A percentile compares a stretch with the other conserved stretches of the same genome.
phyloP scores from a whole-genome alignment of 2,797 vertebrate genomes.

The Acanthopagrus latus region DNA sequence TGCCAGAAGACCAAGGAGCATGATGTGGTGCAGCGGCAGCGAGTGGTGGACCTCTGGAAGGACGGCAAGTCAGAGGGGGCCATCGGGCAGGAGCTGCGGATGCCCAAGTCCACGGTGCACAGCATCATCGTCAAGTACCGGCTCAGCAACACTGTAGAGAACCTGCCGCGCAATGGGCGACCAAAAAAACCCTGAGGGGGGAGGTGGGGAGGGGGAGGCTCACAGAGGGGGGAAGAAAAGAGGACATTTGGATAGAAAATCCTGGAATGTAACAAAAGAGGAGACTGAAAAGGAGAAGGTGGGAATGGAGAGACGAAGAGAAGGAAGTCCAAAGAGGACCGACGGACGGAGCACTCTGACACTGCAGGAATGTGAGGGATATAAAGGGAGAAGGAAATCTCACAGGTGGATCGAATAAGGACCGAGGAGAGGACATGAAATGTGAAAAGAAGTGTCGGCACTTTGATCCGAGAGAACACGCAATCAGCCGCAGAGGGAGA shows the following conservation, averaged over 20 bases:
- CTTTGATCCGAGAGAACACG: conserved; percentile 70
- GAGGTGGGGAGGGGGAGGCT: not conserved
- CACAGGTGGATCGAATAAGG: conserved; percentile 19
- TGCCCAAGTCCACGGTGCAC: conserved; percentile 90
- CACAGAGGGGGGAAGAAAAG: not conserved
- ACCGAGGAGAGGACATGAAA: conserved; percentile 36
- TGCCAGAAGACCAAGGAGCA: conserved; percentile 91
- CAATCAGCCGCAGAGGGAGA: conserved; percentile 53
- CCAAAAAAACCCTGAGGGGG: conserved; percentile 86
- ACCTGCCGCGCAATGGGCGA: conserved; percentile 87
- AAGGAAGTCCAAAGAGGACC: conserved; percentile 43
- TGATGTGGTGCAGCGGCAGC: conserved; percentile 88
- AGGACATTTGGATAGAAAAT: conserved; percentile 15
- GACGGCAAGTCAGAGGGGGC: conserved; percentile 89
- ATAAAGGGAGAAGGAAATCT: conserved; percentile 51
- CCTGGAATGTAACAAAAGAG: conserved; percentile 57
- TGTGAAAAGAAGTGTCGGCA: conserved; percentile 52
- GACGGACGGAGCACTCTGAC: conserved; percentile 60
- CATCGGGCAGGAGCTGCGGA: conserved; percentile 87
- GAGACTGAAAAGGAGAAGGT: conserved; percentile 10
- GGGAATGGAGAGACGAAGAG: conserved; percentile 38
- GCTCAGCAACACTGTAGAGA: conserved; percentile 90
- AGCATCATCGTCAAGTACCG: conserved; percentile 91
- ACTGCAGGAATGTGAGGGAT: conserved; percentile 61
- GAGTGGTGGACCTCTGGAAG: conserved; percentile 90